Base-by-base conservation (phyloP, 23 tunicate genomes). In the Clavelina lepadiformis region DNA sequence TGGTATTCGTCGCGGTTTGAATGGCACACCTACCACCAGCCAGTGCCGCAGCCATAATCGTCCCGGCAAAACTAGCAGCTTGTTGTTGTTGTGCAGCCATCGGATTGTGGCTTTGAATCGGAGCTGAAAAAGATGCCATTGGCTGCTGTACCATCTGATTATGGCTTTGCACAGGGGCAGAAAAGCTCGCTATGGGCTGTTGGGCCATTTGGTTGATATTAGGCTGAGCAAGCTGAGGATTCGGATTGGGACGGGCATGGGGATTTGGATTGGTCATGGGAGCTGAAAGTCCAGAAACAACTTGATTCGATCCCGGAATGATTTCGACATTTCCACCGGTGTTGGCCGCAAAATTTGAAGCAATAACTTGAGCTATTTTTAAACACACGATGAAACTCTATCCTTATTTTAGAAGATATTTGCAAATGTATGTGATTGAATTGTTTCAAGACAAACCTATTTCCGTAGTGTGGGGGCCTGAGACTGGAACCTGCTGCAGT, bases 321-420 rank as follows among this genome's bases (percentile, higher is more conserved):
- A 71, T 32, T 80, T 80, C 86, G 18, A 80, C 78, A 3, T 59
- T 69, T 26, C 76, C 76, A 11, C 78, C 72, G 3, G 86, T 34
- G 29, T 80, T 80, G 5, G 67, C 78, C 3, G 72, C 77, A 1
- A 80, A 61, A 58, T 78, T 78, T 51, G 82, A 73, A 38, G 82
- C 82, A 11, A 78, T 46, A 28, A 80, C 77, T 80, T 80, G 86
- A 21, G 86, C 86, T 33, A 72, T 76, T 46, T 44, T 41, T 41
- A 41, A n/a, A n/a, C n/a, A n/a, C n/a, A n/a, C n/a, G n/a, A n/a
- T n/a, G n/a, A n/a, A n/a, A n/a, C n/a, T n/a, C n/a, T n/a, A n/a
- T n/a, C n/a, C n/a, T n/a, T n/a, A n/a, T n/a, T n/a, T n/a, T n/a
- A n/a, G n/a, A n/a, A 54, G 25, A 19, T 15, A 19, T 15, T 22